Evolutionary conservation across 2,888 invertebrate species (phyloP), one percentile per base, ranked within the genome.

Genomic region (Margaritifera margaritifera): DNA sequence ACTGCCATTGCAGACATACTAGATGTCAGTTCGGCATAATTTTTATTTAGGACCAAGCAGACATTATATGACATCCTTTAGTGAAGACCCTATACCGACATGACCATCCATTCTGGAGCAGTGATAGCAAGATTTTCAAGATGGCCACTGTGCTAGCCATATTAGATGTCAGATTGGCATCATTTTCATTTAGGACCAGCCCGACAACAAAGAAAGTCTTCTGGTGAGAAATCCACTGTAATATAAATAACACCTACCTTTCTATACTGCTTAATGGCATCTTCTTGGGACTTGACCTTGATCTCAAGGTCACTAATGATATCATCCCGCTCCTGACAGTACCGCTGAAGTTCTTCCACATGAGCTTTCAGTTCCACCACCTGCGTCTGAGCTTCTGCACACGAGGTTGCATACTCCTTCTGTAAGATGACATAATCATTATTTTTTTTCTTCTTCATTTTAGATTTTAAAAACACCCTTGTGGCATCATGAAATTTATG

Each of bases 391-490:
- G 84, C 74, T 31, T 83, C 80, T 27, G 80, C 79, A 63, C 79
- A 84, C 0, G 80, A 78, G 31, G 80, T 80, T 2, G 83, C 77
- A 69, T 84, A 84, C 54, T 85, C 84, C 61, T 73, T 73, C 85
- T 85, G 70, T 24, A 68, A 58, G 20, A 69, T 20, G 42, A 42
- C 31, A 42, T 11, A 42, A 42, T 11, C 11, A 42, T 11, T 42
- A 15, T 11, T 42, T 8, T 15, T 11, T 42, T 42, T 42, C 11
- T 4, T 42, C 42, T 31, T 31, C 8, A 42, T 42, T 31, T 42
- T 42, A 42, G 15, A 59, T 25, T 1, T 57, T 18, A 22, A 20
- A 24, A 57, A 24, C 18, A 57, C 57, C 57, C 31, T 8, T 42
- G 15, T 42, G 11, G 15, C 11, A 42, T 42, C 11, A 42, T 11